Evolutionary conservation across 2,113 vertebrate genomes (phyloP), one percentile per base, ranked within the genome.

Genomic region (Boulengeromyrus knoepffleri): DNA sequence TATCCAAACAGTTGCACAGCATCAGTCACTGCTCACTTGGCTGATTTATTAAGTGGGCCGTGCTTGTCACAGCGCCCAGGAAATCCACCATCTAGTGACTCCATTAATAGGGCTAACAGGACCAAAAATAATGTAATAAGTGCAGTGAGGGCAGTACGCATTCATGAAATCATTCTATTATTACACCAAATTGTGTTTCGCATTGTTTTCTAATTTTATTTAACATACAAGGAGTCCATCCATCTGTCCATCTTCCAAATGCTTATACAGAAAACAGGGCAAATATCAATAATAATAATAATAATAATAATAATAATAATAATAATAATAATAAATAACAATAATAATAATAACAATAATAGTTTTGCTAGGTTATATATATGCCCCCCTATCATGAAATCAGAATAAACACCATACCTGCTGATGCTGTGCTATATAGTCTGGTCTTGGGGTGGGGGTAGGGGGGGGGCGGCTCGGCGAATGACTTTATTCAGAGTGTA

Each of bases 401-500:
- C n/a, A 27, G 1, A 27, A 66, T 66, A 66, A 66, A 12, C n/a
- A 66, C 9, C 9, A 66, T 66, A 31, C 62, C n/a, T 27, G 9
- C 62, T 66, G 62, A 27, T 66, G n/a, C n/a, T 66, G 62, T 66
- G 10, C 62, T 66, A 66, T 66, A 66, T 66, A 66, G n/a, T 66
- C 7, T 66, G 8, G 24, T 66, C 24, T n/a, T 58, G 21, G 21
- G 21, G 4, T 50, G 1, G 21, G 19, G n/a, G n/a, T n/a, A n/a
- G n/a, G 19, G 53, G 53, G 53, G 56, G 58, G 24, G 21, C 24
- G 58, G 58, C 0, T 66, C n/a, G n/a, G n/a, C 4, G n/a, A 66
- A 83, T 85, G n/a, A 90, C 89, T 87, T 90, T 36, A 90, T 53
- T 70, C 58, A 15, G 77, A 53, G 47, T 90, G 56, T 58, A 87